Base-by-base conservation (phyloP, 2,797 vertebrate species). In the Characodon lateralis region DNA sequence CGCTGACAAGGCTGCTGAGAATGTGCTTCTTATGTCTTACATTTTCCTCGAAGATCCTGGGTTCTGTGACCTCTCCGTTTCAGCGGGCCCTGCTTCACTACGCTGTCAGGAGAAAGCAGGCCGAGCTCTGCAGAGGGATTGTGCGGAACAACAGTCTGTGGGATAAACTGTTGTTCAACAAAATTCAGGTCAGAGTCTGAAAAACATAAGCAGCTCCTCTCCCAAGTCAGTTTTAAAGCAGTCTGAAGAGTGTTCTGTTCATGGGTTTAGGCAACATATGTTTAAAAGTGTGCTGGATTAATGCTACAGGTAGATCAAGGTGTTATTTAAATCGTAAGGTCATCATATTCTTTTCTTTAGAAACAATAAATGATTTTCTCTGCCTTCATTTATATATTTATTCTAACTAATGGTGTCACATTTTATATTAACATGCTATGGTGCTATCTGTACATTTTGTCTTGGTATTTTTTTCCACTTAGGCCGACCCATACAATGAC, bases 81-180 rank as follows among this genome's bases (percentile, higher is more conserved):
- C 81, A 83, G 35, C 90, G 95, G 65, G 93, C 91, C 31, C 43
- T 96, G 83, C 94, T 96, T 46, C 94, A 94, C 77, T 96, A 93
- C 51, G 95, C 95, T 0, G 94, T 96, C 61, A 89, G 88, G 77
- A 94, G 95, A 70, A 96, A 96, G 90, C 95, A 96, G 90, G 94
- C 95, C 0, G 95, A 96, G 88, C 94, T 96, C 72, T 93, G 91
- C 88, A 93, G 95, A 0, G 95, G 96, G 6, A 87, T 96, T 1
- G 93, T 96, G 12, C 92, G 95, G 0, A 96, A 96, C 92, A 94
- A 96, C 93, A 96, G 95, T 46, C 71, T 96, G 76, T 96, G 96
- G 96, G 96, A 96, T 92, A 91, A 89, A 81, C 92, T 96, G 83
- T 90, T 96, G 68, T 96, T 96, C 89, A 95, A 94, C 86, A 94